Base-by-base conservation (phyloP, 2,888 invertebrate genomes). In the Andrena camellia region DNA sequence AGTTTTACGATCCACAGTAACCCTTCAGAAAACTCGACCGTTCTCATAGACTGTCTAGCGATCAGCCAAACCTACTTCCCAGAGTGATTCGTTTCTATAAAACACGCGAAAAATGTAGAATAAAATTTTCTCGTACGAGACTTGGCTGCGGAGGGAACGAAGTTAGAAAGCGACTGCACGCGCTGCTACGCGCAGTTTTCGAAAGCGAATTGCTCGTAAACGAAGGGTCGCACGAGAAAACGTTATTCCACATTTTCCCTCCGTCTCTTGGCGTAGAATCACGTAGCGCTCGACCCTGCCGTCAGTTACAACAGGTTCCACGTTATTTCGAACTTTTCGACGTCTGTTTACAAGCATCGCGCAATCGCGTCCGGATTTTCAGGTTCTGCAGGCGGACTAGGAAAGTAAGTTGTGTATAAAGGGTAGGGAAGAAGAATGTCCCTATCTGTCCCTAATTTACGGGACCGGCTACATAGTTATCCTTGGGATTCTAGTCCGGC, bases 401-500 rank as follows among this genome's bases (percentile, higher is more conserved):
- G 23, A 59, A 13, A 29, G 10, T 13, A 0, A 29, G 10, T 13
- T 0, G 50, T 1, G 17, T 8, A 42, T 1, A 70, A 76, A 13
- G 1, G 42, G 8, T 20, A 23, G 23, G 48, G 76, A 64, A 42
- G 50, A 76, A 69, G 68, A 75, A 68, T 76, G 57, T 17, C 42
- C 29, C 62, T 75, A 69, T 75, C 50, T 62, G 63, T 20, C 23
- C 76, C 70, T 42, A 63, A 72, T 64, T 77, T 59, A 72, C 66
- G 72, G 60, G 17, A 50, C 33, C 8, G 72, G 59, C 64, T 66
- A 1, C 17, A 42, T 17, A 8, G 72, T 29, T 66, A 50, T 59
- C 77, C 72, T 77, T 77, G 72, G 50, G 64, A 59, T 72, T 77
- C 77, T 66, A 59, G 72, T 66, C 50, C 4, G 35, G 72, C 64